Conservation (phyloP, 30 jellyfish, hydroid and myxozoan genomes). For the Nemopilema nomurai region DNA sequence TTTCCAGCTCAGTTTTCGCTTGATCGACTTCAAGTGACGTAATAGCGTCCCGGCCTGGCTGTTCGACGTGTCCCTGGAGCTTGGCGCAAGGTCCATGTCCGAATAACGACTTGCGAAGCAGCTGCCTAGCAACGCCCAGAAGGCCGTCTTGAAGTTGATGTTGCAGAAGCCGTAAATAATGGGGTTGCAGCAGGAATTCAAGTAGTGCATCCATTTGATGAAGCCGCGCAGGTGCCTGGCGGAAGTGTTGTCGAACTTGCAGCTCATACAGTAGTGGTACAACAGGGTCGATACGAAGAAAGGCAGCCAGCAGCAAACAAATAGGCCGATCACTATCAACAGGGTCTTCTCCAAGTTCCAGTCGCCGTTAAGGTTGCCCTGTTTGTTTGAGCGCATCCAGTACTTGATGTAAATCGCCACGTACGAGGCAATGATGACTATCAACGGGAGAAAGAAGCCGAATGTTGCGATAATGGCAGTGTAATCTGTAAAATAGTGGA, state of each 20-base stretch:
- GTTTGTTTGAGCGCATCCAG: constrained; percentile 65
- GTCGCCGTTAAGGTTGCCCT: constrained; percentile 63
- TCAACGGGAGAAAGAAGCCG: constrained; percentile 88
- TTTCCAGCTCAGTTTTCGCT: constrained; percentile 67
- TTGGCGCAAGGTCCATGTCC: constrained; percentile 44
- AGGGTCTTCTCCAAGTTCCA: constrained; percentile 78
- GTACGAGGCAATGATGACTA: constrained; percentile 64
- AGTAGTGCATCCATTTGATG: constrained; percentile 87
- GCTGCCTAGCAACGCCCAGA: constrained; percentile 61
- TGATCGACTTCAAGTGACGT: constrained; percentile 60
- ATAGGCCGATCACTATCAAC: constrained; percentile 61
- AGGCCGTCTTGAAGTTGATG: constrained; percentile 91
- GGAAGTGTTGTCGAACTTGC: constrained; percentile 4
- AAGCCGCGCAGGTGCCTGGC: constrained; percentile 58
- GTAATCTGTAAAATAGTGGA: constrained; percentile 18
- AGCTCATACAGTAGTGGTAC: constrained; percentile 41
- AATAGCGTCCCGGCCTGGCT: constrained; percentile 52
- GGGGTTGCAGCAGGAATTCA: constrained; percentile 91
- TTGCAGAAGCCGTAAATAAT: constrained; percentile 89
- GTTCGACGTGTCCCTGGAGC: constrained; percentile 60
- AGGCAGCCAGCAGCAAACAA: constrained; percentile 91
- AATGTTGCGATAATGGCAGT: constrained; percentile 39
- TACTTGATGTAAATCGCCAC: constrained; percentile 51
- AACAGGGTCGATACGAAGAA: constrained; percentile 50
- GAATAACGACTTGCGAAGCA: constrained; percentile 46